phyloP scores from a whole-genome alignment of 2,797 vertebrate species.

The Chelidonichthys spinosus region DNA sequence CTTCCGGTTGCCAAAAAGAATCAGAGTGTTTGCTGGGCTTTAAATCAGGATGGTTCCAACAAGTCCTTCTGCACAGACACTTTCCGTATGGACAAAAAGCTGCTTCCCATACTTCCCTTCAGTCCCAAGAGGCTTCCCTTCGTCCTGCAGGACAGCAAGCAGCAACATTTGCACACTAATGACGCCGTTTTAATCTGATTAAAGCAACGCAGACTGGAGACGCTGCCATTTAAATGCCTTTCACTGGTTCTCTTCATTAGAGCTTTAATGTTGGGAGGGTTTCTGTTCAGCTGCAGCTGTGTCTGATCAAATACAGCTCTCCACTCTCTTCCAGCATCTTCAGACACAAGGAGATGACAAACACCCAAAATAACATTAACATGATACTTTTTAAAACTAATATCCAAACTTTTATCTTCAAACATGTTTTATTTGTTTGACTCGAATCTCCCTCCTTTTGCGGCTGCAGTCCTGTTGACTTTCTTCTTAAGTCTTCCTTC shows the following conservation, averaged over 20 bases:
- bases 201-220: constrained; percentile 20
- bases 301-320: not conserved
- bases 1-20: too few relatives aligned
- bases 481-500: not conserved
- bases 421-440: too few relatives aligned
- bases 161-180: constrained; percentile 43
- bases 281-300: not conserved
- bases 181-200: constrained; percentile 58
- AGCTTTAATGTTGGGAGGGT: not conserved
- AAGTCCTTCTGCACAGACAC: too few relatives aligned
- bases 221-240: constrained; percentile 24
- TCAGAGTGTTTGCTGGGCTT: too few relatives aligned
- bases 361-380: not conserved
- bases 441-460: too few relatives aligned
- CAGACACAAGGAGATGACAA: not conserved
- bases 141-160: constrained; percentile 31
- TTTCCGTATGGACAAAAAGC: not conserved
- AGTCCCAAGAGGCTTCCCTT: constrained; percentile 34
- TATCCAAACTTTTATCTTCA: too few relatives aligned
- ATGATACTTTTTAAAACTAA: too few relatives aligned
- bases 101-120: constrained; percentile 4
- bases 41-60: too few relatives aligned
- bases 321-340: not conserved
- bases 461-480: not conserved
- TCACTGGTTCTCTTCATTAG: constrained; percentile 35